Conservation (phyloP, 2,113 vertebrate species). For the Semnornis frantzii region DNA sequence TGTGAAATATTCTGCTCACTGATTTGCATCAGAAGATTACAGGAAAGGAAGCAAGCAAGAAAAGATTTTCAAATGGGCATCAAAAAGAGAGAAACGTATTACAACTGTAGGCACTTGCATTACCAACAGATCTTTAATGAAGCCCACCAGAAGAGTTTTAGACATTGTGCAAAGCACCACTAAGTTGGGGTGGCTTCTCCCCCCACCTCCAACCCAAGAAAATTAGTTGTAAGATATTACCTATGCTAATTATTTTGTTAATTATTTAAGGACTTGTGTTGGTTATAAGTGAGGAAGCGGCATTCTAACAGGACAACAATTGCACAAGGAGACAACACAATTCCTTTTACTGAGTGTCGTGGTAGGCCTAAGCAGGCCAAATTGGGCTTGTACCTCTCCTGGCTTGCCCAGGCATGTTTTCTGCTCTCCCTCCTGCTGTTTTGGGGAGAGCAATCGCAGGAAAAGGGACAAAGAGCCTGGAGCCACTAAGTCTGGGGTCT, state of each 20-base stretch:
- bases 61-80: background rate
- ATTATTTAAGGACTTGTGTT: background rate
- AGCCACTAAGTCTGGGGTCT: no score
- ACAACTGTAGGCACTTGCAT: background rate
- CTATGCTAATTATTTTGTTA: background rate
- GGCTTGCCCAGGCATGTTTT: no score
- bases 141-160: background rate
- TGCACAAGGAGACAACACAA: background rate
- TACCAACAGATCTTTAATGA: background rate
- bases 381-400: no score
- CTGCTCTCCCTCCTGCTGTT: no score
- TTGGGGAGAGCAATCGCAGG: no score
- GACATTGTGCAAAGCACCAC: background rate
- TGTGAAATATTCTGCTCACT: background rate
- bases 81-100: background rate
- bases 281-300: background rate
- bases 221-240: background rate
- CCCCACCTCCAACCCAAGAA: no score
- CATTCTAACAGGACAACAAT: background rate
- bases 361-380: no score
- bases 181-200: background rate
- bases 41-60: background rate
- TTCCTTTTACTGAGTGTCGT: background rate
- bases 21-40: background rate
- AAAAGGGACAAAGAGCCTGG: no score